A percentile compares a stretch with the other conserved stretches of the same genome.
phyloP scores from a whole-genome alignment of 2,797 vertebrate genomes.

The Enteromius thamalakanensis region DNA sequence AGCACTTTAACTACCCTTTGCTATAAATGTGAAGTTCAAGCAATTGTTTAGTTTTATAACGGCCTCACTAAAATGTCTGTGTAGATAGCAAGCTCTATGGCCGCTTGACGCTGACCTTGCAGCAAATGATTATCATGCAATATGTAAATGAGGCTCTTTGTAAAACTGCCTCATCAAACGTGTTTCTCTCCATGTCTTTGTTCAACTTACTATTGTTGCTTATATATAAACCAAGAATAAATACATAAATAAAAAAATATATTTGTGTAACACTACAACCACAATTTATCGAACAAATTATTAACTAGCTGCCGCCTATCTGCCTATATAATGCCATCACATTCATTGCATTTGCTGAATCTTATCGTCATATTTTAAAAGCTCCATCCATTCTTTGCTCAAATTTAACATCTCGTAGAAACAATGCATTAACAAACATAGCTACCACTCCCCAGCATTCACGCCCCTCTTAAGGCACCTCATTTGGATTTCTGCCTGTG shows the following conservation, averaged over 20 bases:
- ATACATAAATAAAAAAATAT: neutral
- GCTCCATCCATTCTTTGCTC: no score
- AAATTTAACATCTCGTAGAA: no score
- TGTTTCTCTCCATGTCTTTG: neutral
- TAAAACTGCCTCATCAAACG: constrained; percentile 3
- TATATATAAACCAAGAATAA: neutral
- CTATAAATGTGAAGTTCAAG: constrained; percentile 8
- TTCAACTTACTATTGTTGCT: neutral
- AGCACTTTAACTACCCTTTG: neutral
- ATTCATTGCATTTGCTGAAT: no score
- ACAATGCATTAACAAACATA: no score
- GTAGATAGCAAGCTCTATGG: constrained; percentile 22
- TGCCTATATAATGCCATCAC: no score
- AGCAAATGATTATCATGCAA: constrained; percentile 15
- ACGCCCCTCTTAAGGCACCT: no score
- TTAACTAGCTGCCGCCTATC: no score
- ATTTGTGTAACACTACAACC: neutral
- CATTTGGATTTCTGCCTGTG: no score
- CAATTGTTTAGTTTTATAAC: constrained; percentile 18
- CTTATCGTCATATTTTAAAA: no score
- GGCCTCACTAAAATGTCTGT: constrained; percentile 1
- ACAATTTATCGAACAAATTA: neutral
- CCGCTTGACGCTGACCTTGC: constrained; percentile 20
- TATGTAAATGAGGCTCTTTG: constrained; percentile 18
- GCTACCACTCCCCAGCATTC: no score